These are phyloP conservation scores for Spermophilus dauricus DNA, from an alignment of 2,113 vertebrate genomes.

Conservation along the genomic window DNA sequence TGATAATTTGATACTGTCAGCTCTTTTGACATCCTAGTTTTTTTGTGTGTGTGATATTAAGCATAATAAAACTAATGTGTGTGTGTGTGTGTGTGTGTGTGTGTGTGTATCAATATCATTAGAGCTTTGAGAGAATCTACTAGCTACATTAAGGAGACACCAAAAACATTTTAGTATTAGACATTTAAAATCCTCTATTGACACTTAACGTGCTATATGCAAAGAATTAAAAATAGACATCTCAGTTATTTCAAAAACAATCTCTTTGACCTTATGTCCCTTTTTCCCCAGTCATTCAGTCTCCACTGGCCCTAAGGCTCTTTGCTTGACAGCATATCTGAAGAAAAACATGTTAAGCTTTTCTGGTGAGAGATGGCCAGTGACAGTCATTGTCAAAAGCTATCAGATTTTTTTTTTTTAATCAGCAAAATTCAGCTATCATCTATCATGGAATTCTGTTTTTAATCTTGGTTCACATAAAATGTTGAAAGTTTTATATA, in stretches of 20 bases:
- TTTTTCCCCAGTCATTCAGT: conserved; percentile 72
- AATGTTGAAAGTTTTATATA: not conserved
- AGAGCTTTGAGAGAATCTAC: conserved; percentile 25
- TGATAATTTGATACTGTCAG: not conserved
- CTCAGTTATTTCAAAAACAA: conserved; percentile 78
- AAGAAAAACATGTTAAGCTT: conserved; percentile 74
- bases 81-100: no score
- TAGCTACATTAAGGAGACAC: conserved; percentile 36
- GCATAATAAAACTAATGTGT: not conserved
- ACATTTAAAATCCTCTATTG: conserved; percentile 44
- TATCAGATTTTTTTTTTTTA: conserved; percentile 41
- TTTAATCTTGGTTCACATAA: not conserved
- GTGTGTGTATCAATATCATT: not conserved
- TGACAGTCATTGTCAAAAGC: conserved; percentile 71
- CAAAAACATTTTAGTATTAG: conserved; percentile 48
- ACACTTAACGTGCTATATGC: conserved; percentile 23
- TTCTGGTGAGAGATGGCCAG: not conserved
- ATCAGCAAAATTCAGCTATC: conserved; percentile 55
- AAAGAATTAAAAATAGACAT: conserved; percentile 71
- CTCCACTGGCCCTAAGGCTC: conserved; percentile 24
- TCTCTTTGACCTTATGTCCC: conserved; percentile 45
- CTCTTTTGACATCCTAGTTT: not conserved
- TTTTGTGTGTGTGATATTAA: not conserved
- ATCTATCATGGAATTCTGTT: conserved; percentile 24
- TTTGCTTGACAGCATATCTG: conserved; percentile 79